Percentiles rank a stretch among this genome's conserved stretches.
These are phyloP conservation scores for Cirrhinus mrigala DNA, from an alignment of 2,797 vertebrate species.

Conservation along the genomic window DNA sequence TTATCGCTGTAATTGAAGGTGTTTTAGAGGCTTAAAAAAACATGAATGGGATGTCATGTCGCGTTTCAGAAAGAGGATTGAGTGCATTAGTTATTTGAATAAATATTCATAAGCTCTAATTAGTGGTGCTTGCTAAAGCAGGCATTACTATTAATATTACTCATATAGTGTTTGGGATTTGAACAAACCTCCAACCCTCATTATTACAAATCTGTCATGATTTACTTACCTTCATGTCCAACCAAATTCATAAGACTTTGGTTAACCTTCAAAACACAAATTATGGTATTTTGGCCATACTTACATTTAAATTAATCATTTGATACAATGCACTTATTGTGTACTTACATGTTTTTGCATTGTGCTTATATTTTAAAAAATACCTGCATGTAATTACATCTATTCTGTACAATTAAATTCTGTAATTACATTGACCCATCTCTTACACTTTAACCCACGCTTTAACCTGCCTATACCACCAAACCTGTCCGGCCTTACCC, in stretches of 20 bases:
- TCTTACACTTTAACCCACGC: too few relatives aligned
- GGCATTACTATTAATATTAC: not conserved
- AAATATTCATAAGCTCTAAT: constrained; percentile 46
- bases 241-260: not conserved
- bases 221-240: not conserved
- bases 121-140: not conserved
- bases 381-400: too few relatives aligned
- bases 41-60: constrained; percentile 52
- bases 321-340: too few relatives aligned
- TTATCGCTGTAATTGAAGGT: constrained; percentile 58
- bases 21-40: constrained; percentile 47
- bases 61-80: not conserved
- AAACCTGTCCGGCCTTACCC: too few relatives aligned
- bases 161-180: not conserved
- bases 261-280: not conserved
- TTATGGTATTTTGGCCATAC: not conserved
- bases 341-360: too few relatives aligned
- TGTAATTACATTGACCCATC: too few relatives aligned
- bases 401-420: too few relatives aligned
- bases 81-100: constrained; percentile 11
- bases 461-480: too few relatives aligned
- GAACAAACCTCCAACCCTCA: not conserved
- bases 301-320: too few relatives aligned
- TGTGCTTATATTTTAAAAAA: too few relatives aligned
- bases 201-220: constrained; percentile 4